These are phyloP conservation scores for Linyphia triangularis DNA, from an alignment of 2,888 invertebrate species.

Conservation along the genomic window DNA sequence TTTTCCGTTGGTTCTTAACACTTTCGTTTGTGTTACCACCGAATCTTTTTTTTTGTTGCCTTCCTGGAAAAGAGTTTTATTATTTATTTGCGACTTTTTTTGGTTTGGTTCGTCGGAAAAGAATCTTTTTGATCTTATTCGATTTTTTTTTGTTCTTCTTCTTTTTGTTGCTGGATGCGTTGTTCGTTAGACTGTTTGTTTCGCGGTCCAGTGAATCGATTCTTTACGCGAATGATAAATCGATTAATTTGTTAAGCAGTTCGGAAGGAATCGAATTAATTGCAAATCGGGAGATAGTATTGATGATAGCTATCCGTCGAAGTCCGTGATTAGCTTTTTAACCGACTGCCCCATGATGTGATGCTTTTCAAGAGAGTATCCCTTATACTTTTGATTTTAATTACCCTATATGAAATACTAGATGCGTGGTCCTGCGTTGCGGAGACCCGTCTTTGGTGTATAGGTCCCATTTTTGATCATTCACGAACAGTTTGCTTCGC, in stretches of 20 bases:
- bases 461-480: too few species aligned
- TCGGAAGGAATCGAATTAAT: constrained; percentile 9
- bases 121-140: constrained; percentile 12
- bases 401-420: too few species aligned
- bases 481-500: too few species aligned
- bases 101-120: not conserved
- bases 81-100: constrained; percentile 44
- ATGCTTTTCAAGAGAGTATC: too few species aligned
- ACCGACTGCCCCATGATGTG: too few species aligned
- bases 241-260: constrained; percentile 52
- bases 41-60: not conserved
- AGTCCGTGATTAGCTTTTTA: too few species aligned
- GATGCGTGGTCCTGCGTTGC: too few species aligned
- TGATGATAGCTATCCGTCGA: too few species aligned
- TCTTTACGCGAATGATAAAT: constrained; percentile 37
- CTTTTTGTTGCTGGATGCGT: not conserved
- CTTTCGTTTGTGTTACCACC: constrained; percentile 33
- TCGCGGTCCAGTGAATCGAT: constrained; percentile 44
- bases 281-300: not conserved
- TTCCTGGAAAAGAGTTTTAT: constrained; percentile 13
- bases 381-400: too few species aligned
- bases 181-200: constrained; percentile 48
- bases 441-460: too few species aligned
- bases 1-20: not conserved
- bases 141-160: not conserved